Conservation (phyloP, 2,113 vertebrate genomes). For the zebrafish (Danio rerio) region DNA sequence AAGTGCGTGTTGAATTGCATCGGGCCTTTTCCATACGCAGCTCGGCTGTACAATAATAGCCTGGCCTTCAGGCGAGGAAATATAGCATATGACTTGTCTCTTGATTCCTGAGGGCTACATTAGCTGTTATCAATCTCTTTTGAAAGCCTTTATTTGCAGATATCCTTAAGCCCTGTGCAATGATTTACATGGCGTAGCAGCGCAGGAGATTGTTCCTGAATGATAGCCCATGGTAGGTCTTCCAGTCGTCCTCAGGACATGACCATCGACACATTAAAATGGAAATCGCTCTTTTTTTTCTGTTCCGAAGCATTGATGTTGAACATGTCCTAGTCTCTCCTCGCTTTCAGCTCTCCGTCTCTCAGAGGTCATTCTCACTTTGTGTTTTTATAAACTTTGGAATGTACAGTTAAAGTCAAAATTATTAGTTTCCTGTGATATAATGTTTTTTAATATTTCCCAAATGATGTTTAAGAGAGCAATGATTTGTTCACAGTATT, state of each 20-base stretch:
- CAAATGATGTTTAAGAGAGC: too few species aligned
- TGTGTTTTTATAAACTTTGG: slow-evolving; percentile 22
- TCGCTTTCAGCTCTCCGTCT: slow-evolving; percentile 14
- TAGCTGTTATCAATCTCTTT: slow-evolving; percentile 40
- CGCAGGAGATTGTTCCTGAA: slow-evolving; percentile 37
- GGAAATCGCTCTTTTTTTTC: slow-evolving; percentile 32
- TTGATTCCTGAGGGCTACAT: slow-evolving; percentile 40
- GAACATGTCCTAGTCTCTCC: slow-evolving; percentile 14
- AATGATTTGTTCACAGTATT: too few species aligned
- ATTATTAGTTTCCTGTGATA: too few species aligned
- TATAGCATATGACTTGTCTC: slow-evolving; percentile 43
- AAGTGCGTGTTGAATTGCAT: slow-evolving; percentile 45
- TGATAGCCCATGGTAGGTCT: slow-evolving; percentile 36
- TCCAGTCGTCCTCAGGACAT: slow-evolving; percentile 23
- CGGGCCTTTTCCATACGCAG: slow-evolving; percentile 35
- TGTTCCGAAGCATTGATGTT: slow-evolving; percentile 21
- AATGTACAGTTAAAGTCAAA: too few species aligned
- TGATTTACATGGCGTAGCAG: slow-evolving; percentile 45
- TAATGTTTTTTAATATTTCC: too few species aligned
- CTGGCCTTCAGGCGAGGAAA: slow-evolving; percentile 35
- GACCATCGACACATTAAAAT: slow-evolving; percentile 42
- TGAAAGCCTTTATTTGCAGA: slow-evolving; percentile 47
- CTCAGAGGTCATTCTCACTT: slow-evolving; percentile 18
- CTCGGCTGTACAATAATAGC: slow-evolving; percentile 38
- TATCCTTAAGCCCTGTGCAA: slow-evolving; percentile 45